Evolutionary conservation across 2,113 vertebrate species (phyloP).

Genomic region (Cairina moschata): DNA sequence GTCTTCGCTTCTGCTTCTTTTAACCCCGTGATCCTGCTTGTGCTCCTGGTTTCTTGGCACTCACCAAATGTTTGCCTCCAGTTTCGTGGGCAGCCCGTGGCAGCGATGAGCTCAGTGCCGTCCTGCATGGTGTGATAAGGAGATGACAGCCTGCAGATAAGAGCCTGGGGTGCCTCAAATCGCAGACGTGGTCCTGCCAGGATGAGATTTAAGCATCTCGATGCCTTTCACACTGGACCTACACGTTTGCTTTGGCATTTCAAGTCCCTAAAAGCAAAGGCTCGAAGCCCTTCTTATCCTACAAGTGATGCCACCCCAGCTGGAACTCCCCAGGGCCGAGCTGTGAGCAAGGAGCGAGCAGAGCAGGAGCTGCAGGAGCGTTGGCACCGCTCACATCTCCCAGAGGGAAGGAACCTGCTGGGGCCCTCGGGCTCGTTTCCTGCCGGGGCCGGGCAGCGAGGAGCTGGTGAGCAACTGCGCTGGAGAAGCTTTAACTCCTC

Average conservation of each 20-base stretch:
- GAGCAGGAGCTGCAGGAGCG: neutral
- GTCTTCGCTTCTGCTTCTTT: neutral
- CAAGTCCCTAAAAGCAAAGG: neutral
- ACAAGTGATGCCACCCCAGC: neutral
- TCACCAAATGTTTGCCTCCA: neutral
- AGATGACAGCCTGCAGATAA: neutral
- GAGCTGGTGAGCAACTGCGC: rapidly evolving
- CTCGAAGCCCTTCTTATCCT: neutral
- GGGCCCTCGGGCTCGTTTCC: neutral
- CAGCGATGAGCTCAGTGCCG: neutral
- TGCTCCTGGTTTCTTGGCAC: neutral
- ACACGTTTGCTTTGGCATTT: rapidly evolving
- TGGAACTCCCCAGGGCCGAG: rapidly evolving
- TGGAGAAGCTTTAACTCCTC: neutral
- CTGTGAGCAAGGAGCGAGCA: neutral
- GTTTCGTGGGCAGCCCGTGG: neutral
- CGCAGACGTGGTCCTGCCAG: neutral
- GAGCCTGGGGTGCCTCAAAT: neutral
- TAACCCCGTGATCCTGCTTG: neutral
- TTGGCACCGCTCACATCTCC: neutral
- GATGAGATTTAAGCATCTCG: neutral
- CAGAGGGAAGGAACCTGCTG: neutral
- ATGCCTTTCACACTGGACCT: neutral
- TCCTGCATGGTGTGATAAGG: neutral
- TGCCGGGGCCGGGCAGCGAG: neutral